Evolutionary conservation across 2,797 vertebrate species (phyloP).

Genomic region (Labroides dimidiatus): DNA sequence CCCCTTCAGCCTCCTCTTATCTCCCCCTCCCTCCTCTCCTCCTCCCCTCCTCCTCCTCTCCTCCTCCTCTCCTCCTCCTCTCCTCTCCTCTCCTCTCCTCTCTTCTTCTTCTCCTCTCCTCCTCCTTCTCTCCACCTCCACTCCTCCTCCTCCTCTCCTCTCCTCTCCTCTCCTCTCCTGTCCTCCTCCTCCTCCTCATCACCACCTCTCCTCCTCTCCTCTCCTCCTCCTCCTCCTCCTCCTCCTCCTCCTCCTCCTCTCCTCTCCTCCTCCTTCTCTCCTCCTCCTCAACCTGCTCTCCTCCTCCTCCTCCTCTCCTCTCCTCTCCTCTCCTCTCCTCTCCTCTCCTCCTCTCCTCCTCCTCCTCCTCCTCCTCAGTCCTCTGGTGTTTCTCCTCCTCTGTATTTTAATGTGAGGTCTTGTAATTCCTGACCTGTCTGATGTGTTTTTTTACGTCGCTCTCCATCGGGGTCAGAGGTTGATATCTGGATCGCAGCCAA

Average conservation of each 20-base stretch:
- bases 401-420: slow-evolving; percentile 20
- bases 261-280: slow-evolving; percentile 35
- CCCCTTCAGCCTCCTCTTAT: slow-evolving; percentile 9
- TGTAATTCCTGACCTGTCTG: slow-evolving; percentile 4
- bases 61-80: slow-evolving; percentile 25
- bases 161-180: too few relatives aligned
- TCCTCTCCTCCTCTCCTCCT: slow-evolving; percentile 42
- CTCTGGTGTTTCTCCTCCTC: slow-evolving; percentile 8
- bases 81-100: slow-evolving; percentile 15
- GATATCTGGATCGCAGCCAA: not conserved
- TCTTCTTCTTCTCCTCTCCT: too few relatives aligned
- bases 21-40: slow-evolving; percentile 32
- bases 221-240: slow-evolving; percentile 11
- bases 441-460: slow-evolving; percentile 9
- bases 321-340: too few relatives aligned
- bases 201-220: too few relatives aligned
- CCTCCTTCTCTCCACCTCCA: slow-evolving; percentile 12
- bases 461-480: not conserved
- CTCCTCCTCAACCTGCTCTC: slow-evolving; percentile 1
- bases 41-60: slow-evolving; percentile 14
- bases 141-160: slow-evolving; percentile 1
- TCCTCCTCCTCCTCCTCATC: slow-evolving; percentile 30
- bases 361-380: slow-evolving; percentile 14
- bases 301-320: not conserved
- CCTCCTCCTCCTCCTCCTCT: too few relatives aligned